phyloP scores from a whole-genome alignment of 2,113 vertebrate genomes.

The Notiomystis cincta region DNA sequence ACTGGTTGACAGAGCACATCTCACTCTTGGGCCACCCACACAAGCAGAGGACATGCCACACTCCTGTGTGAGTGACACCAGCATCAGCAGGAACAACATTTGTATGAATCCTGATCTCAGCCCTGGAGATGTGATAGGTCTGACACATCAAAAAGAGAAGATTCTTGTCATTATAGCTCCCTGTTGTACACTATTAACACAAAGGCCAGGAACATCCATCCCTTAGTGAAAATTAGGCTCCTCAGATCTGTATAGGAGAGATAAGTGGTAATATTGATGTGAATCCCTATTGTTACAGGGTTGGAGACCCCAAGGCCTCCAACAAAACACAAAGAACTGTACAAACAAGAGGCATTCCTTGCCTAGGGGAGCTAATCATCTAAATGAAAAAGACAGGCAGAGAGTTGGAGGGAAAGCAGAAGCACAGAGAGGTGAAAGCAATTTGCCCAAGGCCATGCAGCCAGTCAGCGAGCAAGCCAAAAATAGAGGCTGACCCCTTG shows the following conservation, averaged over 20 bases:
- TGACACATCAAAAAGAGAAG: not conserved
- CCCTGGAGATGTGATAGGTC: not conserved
- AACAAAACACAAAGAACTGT: not conserved
- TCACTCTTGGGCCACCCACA: not conserved
- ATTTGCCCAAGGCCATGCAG: slow-evolving; percentile 37
- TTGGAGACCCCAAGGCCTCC: not conserved
- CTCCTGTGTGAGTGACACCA: not conserved
- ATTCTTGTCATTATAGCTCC: not conserved
- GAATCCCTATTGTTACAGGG: not conserved
- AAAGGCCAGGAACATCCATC: not conserved
- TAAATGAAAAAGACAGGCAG: slow-evolving; percentile 47
- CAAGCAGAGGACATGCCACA: not conserved
- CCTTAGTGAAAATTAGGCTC: not conserved
- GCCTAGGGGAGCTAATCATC: slow-evolving; percentile 9
- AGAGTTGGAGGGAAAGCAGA: not conserved
- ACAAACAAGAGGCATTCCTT: slow-evolving; percentile 13
- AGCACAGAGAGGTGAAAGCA: slow-evolving; percentile 15
- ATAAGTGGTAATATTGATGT: not conserved
- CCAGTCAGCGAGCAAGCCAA: not conserved
- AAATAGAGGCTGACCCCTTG: slow-evolving; percentile 48
- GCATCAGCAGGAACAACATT: not conserved
- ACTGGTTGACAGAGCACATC: not conserved
- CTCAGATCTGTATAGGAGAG: not conserved
- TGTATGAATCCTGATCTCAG: not conserved
- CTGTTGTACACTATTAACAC: not conserved